A percentile compares a stretch with the other conserved stretches of the same genome.
phyloP scores from a whole-genome alignment of 1,140 invertebrate genomes.

The Doryteuthis pealeii region DNA sequence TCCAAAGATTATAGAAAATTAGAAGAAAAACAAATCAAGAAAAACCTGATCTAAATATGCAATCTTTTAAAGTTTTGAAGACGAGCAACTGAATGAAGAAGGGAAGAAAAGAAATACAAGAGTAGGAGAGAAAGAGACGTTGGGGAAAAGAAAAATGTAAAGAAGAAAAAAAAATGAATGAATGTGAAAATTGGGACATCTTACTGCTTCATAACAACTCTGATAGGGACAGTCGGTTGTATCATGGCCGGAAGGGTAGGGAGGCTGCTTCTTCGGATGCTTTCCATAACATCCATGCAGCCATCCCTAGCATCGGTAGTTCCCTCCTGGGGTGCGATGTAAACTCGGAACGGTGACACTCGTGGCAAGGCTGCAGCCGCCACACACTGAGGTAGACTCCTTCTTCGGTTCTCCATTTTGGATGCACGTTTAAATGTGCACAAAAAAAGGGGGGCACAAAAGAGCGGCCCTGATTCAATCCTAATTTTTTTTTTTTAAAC shows the following conservation, averaged over 20 bases:
- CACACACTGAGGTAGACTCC: background rate
- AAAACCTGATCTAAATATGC: too few species aligned
- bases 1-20: too few species aligned
- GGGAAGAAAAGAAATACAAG: too few species aligned
- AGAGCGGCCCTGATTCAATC: too few species aligned
- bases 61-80: too few species aligned
- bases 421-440: too few species aligned
- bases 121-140: too few species aligned
- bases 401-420: background rate
- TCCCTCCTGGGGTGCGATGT: background rate
- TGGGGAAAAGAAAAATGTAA: too few species aligned
- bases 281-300: background rate
- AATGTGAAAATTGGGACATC: background rate
- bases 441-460: too few species aligned
- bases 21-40: too few species aligned
- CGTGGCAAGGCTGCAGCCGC: background rate
- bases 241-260: background rate
- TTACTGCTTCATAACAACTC: constrained; percentile 9
- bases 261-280: background rate
- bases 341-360: background rate
- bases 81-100: too few species aligned
- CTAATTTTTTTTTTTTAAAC: too few species aligned
- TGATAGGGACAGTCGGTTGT: background rate
- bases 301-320: background rate
- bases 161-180: background rate